phyloP scores from a whole-genome alignment of 35 echinoderm and acorn worm genomes.

The Ophioderma brevispina region DNA sequence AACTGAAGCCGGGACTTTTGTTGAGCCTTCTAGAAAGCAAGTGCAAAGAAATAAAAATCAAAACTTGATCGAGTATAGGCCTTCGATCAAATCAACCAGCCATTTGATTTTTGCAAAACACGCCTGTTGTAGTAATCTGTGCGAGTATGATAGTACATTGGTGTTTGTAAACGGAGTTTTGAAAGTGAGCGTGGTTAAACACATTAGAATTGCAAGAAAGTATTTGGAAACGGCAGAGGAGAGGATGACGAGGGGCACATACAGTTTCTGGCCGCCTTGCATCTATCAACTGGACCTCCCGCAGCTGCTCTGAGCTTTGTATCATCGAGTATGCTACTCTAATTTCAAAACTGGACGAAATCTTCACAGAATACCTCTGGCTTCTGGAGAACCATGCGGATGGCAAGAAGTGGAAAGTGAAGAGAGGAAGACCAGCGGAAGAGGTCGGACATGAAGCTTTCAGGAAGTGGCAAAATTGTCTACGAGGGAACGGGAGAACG shows the following conservation, averaged over 20 bases:
- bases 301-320: not conserved
- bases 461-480: not conserved
- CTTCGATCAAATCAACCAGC: no score
- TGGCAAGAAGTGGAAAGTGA: not conserved
- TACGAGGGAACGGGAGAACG: conserved; percentile 55
- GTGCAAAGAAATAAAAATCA: no score
- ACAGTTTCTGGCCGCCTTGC: not conserved
- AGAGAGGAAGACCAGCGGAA: not conserved
- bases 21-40: not conserved
- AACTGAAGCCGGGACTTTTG: not conserved
- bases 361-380: not conserved
- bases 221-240: not conserved
- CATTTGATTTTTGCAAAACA: no score
- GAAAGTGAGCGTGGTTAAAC: no score
- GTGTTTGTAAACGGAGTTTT: no score
- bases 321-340: not conserved
- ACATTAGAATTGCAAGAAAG: not conserved
- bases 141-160: no score
- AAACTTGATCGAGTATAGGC: no score
- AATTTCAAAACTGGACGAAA: not conserved
- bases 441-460: not conserved
- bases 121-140: no score
- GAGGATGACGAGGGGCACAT: not conserved
- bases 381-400: not conserved
- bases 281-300: not conserved